phyloP scores from a whole-genome alignment of 2,797 vertebrate species.

The Bradypodion pumilum region DNA sequence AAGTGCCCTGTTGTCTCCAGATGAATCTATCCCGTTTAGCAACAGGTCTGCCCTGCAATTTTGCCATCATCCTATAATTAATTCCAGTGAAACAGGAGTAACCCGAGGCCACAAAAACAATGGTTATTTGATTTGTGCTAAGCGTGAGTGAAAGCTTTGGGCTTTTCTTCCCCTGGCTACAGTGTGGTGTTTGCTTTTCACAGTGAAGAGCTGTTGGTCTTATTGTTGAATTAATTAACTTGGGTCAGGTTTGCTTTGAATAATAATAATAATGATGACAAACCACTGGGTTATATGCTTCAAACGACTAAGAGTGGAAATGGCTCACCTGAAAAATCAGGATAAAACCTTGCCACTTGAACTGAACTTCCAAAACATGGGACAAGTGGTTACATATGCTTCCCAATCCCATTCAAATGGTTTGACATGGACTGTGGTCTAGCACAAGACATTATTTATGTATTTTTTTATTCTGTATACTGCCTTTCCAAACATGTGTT shows the following conservation, averaged over 20 bases:
- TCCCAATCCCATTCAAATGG: too few species aligned
- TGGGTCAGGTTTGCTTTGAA: slow-evolving; percentile 27
- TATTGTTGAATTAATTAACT: slow-evolving; percentile 54
- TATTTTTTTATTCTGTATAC: too few species aligned
- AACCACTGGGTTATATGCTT: background rate
- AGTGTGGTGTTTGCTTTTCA: slow-evolving; percentile 55
- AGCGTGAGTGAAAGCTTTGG: slow-evolving; percentile 45
- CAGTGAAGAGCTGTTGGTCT: slow-evolving; percentile 49
- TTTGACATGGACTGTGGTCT: too few species aligned
- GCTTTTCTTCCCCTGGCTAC: slow-evolving; percentile 37
- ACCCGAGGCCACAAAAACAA: slow-evolving; percentile 50
- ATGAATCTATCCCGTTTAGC: background rate
- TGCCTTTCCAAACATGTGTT: too few species aligned
- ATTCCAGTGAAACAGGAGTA: slow-evolving; percentile 48
- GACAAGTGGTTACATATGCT: too few species aligned
- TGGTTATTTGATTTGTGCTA: slow-evolving; percentile 43
- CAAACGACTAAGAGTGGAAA: background rate
- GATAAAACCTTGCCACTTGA: background rate
- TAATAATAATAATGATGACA: background rate
- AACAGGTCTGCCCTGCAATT: background rate
- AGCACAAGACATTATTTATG: too few species aligned
- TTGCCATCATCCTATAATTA: slow-evolving; percentile 49
- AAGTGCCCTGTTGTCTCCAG: background rate
- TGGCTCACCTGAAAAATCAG: background rate
- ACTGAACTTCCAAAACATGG: background rate